phyloP scores from a whole-genome alignment of 2,113 vertebrate species.

The Callospermophilus lateralis region DNA sequence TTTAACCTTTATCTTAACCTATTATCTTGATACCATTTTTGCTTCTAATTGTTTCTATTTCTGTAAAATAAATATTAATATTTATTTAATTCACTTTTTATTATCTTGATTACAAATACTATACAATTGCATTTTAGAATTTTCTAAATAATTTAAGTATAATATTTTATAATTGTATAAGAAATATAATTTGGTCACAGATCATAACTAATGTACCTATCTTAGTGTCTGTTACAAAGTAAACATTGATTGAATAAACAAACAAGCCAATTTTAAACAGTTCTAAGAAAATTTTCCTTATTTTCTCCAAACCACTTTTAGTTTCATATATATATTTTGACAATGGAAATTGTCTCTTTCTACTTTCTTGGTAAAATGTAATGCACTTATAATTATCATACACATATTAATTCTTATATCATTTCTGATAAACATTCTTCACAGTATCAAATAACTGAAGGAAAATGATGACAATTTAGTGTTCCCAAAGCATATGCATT shows the following conservation, averaged over 20 bases:
- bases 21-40: background rate
- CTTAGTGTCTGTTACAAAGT: background rate
- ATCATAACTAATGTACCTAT: background rate
- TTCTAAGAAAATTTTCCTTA: background rate
- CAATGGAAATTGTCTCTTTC: background rate
- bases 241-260: background rate
- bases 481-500: slow-evolving; percentile 16
- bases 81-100: background rate
- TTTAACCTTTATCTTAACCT: background rate
- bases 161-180: background rate
- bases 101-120: background rate
- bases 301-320: background rate
- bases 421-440: background rate
- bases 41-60: background rate
- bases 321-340: slow-evolving; percentile 10
- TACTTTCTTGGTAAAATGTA: background rate
- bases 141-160: background rate
- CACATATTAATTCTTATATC: background rate
- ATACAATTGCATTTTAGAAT: background rate
- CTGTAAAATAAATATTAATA: background rate
- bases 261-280: background rate
- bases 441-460: background rate
- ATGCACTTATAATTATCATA: background rate
- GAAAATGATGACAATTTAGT: background rate
- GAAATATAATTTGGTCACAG: background rate